Conservation (phyloP, 2,797 vertebrate genomes). For the Mastacembelus armatus region DNA sequence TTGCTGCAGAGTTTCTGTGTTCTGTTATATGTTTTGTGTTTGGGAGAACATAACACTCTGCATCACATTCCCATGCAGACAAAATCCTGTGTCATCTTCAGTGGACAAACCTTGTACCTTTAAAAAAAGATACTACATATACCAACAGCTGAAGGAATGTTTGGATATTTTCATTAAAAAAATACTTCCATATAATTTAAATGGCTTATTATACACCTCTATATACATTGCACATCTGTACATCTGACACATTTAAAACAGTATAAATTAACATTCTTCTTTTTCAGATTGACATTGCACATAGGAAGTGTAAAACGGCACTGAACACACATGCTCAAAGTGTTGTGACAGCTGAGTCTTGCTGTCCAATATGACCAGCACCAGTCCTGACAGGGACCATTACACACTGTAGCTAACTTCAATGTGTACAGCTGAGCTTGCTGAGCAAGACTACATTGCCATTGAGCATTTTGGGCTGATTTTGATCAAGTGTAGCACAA, state of each 20-base stretch:
- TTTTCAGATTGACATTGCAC: conserved; percentile 79
- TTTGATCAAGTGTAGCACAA: conserved; percentile 29
- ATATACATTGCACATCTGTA: conserved; percentile 71
- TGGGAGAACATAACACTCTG: conserved; percentile 1
- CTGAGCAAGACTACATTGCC: conserved; percentile 12
- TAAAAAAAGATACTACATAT: conserved; percentile 55
- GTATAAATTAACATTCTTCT: conserved; percentile 85
- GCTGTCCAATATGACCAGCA: conserved; percentile 58
- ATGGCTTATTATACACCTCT: conserved; percentile 76
- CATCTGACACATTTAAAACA: conserved; percentile 73
- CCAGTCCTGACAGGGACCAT: conserved; percentile 38
- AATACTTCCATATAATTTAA: conserved; percentile 82
- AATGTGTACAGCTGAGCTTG: conserved; percentile 16
- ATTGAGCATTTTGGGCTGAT: background rate
- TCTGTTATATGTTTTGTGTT: background rate
- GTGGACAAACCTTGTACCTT: conserved; percentile 39
- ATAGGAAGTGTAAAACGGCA: conserved; percentile 76
- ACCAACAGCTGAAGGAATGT: conserved; percentile 78
- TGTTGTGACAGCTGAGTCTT: conserved; percentile 28
- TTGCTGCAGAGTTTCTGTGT: conserved; percentile 18
- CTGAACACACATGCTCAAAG: conserved; percentile 58
- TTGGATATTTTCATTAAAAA: conserved; percentile 76
- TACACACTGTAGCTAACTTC: conserved; percentile 15
- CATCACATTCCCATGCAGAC: conserved; percentile 34
- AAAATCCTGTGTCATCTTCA: conserved; percentile 30